Conservation (phyloP, 92 coral and sea anemone genomes). For the Palythoa grandiflora region DNA sequence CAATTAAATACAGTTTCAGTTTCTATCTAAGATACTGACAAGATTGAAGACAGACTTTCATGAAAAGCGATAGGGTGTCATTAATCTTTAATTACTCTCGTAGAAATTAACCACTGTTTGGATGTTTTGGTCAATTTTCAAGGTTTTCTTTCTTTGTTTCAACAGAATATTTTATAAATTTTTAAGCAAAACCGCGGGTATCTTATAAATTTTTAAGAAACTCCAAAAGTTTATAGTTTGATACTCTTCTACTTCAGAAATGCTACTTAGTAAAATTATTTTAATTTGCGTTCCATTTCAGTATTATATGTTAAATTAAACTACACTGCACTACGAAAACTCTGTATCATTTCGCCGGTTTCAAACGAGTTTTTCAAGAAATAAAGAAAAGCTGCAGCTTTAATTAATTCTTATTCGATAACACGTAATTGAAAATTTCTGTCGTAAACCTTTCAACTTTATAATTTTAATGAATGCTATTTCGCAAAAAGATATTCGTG, state of each 20-base stretch:
- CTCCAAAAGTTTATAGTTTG: background rate
- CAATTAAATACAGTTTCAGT: constrained; percentile 40
- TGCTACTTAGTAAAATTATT: background rate
- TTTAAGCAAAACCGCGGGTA: constrained; percentile 4
- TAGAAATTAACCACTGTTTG: constrained; percentile 41
- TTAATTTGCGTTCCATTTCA: background rate
- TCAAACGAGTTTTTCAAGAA: background rate
- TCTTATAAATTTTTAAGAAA: constrained; percentile 12
- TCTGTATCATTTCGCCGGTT: background rate
- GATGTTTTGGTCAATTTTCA: constrained; percentile 19
- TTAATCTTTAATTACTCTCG: constrained; percentile 44
- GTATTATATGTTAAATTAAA: background rate
- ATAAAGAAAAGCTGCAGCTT: background rate
- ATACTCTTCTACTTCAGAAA: constrained; percentile 27
- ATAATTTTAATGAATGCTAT: constrained; percentile 15
- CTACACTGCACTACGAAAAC: background rate
- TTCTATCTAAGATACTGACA: constrained; percentile 31
- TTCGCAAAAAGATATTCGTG: constrained; percentile 12
- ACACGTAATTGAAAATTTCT: constrained; percentile 1
- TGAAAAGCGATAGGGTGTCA: constrained; percentile 35
- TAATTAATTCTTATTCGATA: background rate
- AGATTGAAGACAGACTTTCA: constrained; percentile 28
- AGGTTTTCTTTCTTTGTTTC: background rate
- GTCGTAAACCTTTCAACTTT: constrained; percentile 2
- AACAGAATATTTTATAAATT: background rate